Base-by-base conservation (phyloP, 2,888 invertebrate species). In the Urechis unicinctus region DNA sequence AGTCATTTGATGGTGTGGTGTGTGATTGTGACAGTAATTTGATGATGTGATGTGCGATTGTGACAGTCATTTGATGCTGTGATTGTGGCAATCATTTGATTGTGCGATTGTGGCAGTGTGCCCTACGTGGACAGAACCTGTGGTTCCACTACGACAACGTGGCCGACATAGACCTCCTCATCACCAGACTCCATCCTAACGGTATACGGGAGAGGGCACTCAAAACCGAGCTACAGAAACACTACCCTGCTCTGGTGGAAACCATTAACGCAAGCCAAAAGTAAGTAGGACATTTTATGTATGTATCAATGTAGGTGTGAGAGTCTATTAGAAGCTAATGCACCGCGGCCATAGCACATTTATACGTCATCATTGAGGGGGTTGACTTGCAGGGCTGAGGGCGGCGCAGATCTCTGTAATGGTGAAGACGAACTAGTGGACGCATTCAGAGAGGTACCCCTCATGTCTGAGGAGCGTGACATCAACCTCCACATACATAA, bases 101-200 rank as follows among this genome's bases (percentile, higher is more conserved):
- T n/a, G n/a, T n/a, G n/a, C n/a, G n/a, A n/a, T n/a, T n/a, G n/a
- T n/a, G n/a, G n/a, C n/a, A n/a, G n/a, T n/a, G n/a, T n/a, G n/a
- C n/a, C n/a, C n/a, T n/a, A n/a, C n/a, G n/a, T 36, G 72, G 76
- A 3, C 77, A 75, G 64, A 77, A 77, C 57, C 61, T 75, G 52
- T 78, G 78, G 76, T 75, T 75, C 57, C 61, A 64, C 3, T 74
- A 71, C 57, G 68, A 70, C 52, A 61, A 63, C 3, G 55, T 66
- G 47, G 68, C 66, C 17, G 71, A 73, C 17, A 54, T 78, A 0
- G 69, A 73, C 50, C 57, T 43, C 9, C 63, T 78, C 28, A 56
- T 76, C 41, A 63, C 67, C 3, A 57, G 61, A 21, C 68, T 78
- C 1, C 71, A 74, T 52, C 65, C 66, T 2, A 68, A 71, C 51